A percentile compares a stretch with the other conserved stretches of the same genome.
These are phyloP conservation scores for Callosobruchus maculatus DNA, from an alignment of 2,888 invertebrate genomes.

Conservation along the genomic window DNA sequence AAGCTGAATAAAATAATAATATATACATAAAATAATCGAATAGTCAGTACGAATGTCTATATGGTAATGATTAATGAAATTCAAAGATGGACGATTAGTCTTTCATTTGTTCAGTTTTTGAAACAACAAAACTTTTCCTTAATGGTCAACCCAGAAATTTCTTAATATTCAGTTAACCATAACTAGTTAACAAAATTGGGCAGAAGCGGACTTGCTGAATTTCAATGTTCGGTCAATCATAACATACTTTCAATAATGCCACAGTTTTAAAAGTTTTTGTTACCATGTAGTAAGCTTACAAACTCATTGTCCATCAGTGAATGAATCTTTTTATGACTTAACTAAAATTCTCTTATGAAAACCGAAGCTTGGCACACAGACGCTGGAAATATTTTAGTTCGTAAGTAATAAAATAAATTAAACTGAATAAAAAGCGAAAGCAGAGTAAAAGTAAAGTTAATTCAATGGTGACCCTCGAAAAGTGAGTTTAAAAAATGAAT, in stretches of 20 bases:
- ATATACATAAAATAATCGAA: slow-evolving; percentile 9
- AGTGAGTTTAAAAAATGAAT: background rate
- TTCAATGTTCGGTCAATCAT: no score
- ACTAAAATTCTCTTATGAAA: background rate
- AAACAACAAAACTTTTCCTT: no score
- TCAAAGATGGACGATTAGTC: background rate
- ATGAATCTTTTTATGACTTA: no score
- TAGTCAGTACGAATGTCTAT: slow-evolving; percentile 14
- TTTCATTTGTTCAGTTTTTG: background rate
- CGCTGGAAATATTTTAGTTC: background rate
- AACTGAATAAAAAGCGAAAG: slow-evolving; percentile 2
- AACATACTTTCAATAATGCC: no score
- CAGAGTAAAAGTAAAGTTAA: slow-evolving; percentile 7
- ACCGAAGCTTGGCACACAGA: slow-evolving; percentile 15
- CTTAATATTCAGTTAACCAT: no score
- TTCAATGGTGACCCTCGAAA: background rate
- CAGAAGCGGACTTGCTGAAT: no score
- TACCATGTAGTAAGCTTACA: no score
- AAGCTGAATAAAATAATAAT: slow-evolving; percentile 20
- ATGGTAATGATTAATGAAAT: background rate
- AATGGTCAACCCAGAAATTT: no score
- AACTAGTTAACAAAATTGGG: no score
- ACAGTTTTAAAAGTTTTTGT: no score
- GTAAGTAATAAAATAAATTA: slow-evolving; percentile 1
- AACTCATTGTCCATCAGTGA: background rate